phyloP scores from a whole-genome alignment of 1,140 invertebrate genomes.

The Trichonephila inaurata region DNA sequence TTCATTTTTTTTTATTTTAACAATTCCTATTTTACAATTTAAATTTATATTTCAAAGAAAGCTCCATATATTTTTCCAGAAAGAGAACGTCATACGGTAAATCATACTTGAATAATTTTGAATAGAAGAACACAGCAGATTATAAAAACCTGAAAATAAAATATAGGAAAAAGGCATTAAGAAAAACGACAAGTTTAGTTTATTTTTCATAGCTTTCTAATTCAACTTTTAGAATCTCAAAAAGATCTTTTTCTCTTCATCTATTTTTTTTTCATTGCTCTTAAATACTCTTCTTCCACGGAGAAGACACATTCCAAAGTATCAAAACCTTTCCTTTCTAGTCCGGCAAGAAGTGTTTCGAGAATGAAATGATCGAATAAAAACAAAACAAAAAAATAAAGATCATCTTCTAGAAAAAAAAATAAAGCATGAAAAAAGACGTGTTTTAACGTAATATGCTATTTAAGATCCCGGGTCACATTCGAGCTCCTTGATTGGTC shows the following conservation, averaged over 20 bases:
- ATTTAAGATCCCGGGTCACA: slow-evolving; percentile 65
- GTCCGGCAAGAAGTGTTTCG: slow-evolving; percentile 1
- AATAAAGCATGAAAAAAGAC: neutral
- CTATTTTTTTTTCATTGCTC: neutral
- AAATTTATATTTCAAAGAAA: no score
- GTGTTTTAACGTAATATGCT: slow-evolving; percentile 70
- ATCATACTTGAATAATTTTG: slow-evolving; percentile 14
- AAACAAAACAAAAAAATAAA: neutral
- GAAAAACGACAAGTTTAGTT: neutral
- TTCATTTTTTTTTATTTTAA: no score
- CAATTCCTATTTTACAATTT: no score
- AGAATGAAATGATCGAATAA: slow-evolving; percentile 9
- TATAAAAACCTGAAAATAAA: neutral
- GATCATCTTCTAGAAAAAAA: neutral
- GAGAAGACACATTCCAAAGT: neutral
- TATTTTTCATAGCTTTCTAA: neutral
- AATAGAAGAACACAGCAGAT: neutral
- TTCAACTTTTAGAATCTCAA: neutral
- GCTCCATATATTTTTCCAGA: no score
- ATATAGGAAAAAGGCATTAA: neutral
- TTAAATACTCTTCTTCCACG: neutral
- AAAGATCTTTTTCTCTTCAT: neutral
- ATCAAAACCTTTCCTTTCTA: slow-evolving; percentile 14
- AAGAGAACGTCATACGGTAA: neutral
- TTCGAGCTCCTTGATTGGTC: slow-evolving; percentile 61